phyloP scores from a whole-genome alignment of 1,140 invertebrate genomes.

The Mycetomoellerius zeteki region DNA sequence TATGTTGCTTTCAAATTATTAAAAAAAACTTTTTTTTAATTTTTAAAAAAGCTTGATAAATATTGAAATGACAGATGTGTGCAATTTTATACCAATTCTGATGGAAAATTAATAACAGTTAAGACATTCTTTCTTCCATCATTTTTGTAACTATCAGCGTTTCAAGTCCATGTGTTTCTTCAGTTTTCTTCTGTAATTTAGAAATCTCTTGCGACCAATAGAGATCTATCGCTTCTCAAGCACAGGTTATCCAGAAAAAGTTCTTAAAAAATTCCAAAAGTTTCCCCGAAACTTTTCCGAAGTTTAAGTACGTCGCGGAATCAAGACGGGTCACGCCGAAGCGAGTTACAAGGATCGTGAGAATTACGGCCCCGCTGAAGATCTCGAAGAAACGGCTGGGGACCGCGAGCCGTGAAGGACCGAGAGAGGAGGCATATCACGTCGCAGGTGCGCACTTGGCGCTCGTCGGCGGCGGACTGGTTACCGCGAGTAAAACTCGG shows the following conservation, averaged over 20 bases:
- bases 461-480: conserved; percentile 81
- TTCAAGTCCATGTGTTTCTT: not conserved
- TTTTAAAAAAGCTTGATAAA: not conserved
- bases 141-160: not conserved
- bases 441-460: conserved; percentile 73
- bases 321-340: not conserved
- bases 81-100: not conserved
- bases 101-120: not conserved
- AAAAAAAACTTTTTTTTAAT: not conserved
- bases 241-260: not conserved
- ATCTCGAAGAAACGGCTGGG: not conserved
- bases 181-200: not conserved
- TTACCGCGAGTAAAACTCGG: conserved; percentile 67
- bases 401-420: not conserved
- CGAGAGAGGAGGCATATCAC: conserved; percentile 8
- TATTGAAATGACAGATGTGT: not conserved
- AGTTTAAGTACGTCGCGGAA: not conserved
- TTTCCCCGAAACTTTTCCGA: not conserved
- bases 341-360: not conserved
- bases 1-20: not conserved
- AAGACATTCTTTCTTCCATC: too few species aligned
- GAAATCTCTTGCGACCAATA: not conserved
- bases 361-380: not conserved
- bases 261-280: not conserved
- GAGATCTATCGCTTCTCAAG: conserved; percentile 26